A percentile compares a stretch with the other conserved stretches of the same genome.
These are phyloP conservation scores for Uropetala carovei DNA, from an alignment of 2,888 invertebrate genomes.

Conservation along the genomic window DNA sequence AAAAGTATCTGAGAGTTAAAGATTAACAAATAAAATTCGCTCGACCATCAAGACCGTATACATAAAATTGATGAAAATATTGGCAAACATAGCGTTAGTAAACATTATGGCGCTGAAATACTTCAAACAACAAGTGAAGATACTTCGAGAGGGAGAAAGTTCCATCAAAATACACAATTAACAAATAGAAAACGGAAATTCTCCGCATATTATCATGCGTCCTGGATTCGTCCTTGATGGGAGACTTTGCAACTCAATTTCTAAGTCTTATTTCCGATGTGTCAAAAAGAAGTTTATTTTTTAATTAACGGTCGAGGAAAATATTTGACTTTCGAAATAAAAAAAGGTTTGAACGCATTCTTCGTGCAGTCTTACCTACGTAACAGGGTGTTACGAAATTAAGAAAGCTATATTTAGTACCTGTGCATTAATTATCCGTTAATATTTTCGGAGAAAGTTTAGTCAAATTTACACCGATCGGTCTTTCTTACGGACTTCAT, in stretches of 20 bases:
- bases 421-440: not conserved
- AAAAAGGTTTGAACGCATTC: not conserved
- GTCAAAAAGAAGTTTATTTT: not conserved
- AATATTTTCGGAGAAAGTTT: not conserved
- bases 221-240: conserved; percentile 1
- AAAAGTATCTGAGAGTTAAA: too few relatives aligned
- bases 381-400: not conserved
- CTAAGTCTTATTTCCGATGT: conserved; percentile 2
- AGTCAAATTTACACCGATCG: not conserved
- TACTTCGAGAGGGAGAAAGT: not conserved
- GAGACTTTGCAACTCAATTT: not conserved
- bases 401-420: conserved; percentile 1
- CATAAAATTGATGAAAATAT: too few relatives aligned
- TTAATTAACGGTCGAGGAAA: not conserved
- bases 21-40: too few relatives aligned
- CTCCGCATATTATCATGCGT: not conserved
- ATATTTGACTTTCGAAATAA: not conserved
- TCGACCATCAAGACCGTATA: too few relatives aligned
- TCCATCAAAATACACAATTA: not conserved
- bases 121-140: too few relatives aligned
- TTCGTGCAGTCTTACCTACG: not conserved
- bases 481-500: not conserved
- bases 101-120: too few relatives aligned
- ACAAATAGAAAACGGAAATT: not conserved
- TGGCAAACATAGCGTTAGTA: too few relatives aligned